These are phyloP conservation scores for Dermatophagoides farinae DNA, from an alignment of 1,140 invertebrate genomes.

Conservation along the genomic window DNA sequence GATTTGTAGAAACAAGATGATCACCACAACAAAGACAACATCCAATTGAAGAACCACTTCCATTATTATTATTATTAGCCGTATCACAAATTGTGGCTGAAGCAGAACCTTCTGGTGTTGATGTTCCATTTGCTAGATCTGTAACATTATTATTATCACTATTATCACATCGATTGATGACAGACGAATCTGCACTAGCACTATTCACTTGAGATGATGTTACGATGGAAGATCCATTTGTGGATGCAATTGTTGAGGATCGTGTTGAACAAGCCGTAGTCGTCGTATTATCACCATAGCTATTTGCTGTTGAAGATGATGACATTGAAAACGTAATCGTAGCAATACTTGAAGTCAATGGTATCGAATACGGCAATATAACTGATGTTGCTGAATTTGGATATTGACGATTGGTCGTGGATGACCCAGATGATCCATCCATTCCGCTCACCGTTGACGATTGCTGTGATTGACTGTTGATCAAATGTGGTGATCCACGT, in stretches of 20 bases:
- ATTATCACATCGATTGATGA: no score
- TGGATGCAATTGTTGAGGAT: slow-evolving; percentile 22
- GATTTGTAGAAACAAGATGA: no score
- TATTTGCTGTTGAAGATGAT: slow-evolving; percentile 22
- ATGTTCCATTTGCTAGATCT: no score
- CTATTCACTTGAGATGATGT: slow-evolving; percentile 15
- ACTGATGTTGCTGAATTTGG: neutral
- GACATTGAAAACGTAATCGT: slow-evolving; percentile 15
- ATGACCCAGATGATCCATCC: neutral
- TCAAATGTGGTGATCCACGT: slow-evolving; percentile 5
- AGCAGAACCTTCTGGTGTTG: no score
- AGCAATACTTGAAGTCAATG: slow-evolving; percentile 13
- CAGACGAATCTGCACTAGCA: neutral
- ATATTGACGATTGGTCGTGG: neutral
- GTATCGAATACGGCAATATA: neutral
- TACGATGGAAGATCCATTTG: slow-evolving; percentile 14
- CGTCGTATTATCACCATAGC: slow-evolving; percentile 4
- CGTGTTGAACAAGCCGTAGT: neutral
- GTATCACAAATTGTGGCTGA: no score
- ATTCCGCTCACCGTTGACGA: neutral
- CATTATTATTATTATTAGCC: no score
- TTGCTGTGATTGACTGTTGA: neutral
- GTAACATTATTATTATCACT: no score
- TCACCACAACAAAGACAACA: no score
- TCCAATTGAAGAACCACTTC: no score